Evolutionary conservation across 2,888 invertebrate genomes (phyloP), one percentile per base, ranked within the genome.

Genomic region (Euzetes globulus): DNA sequence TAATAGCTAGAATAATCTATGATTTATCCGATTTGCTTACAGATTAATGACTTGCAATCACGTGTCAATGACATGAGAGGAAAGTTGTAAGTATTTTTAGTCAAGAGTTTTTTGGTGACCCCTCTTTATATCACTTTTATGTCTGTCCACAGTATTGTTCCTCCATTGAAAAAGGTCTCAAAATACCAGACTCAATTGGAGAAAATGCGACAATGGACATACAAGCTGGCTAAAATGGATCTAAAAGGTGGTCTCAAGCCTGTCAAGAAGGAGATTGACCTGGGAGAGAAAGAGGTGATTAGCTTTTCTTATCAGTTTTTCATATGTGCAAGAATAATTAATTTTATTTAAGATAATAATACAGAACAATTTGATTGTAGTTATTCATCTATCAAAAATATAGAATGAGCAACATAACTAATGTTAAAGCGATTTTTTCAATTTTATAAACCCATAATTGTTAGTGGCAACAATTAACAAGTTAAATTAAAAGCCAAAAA

Each of bases 41-140:
- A 97, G 95, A 96, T 99, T 87, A 87, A 93, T 85, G 96, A 97
- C 87, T 90, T 99, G 86, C 97, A 96, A 88, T 90, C 94, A 87
- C 96, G 97, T 88, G 97, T 99, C 84, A 99, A 98, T 86, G 98
- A 99, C 88, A 92, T 98, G 85, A 92, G 98, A 87, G 99, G 99
- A 85, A 99, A 99, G 91, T 99, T 99, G 94, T 94, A 87, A 93
- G 94, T 92, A 86, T 78, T 55, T 63, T 50, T 15, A n/a, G 6
- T 15, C 47, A 3, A 6, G 47, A 17, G 47, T 4, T 47, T 17
- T 41, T 41, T 11, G 11, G 11, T 41, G 17, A 3, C 17, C 47
- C 17, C 29, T 13, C 17, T 1, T 58, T 58, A 3, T 15, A n/a
- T 50, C 3, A 15, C 25, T 58, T 55, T 25, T n/a, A n/a, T n/a